Evolutionary conservation across 1,140 invertebrate genomes (phyloP).

Genomic region (Rhagoletis pomonella): DNA sequence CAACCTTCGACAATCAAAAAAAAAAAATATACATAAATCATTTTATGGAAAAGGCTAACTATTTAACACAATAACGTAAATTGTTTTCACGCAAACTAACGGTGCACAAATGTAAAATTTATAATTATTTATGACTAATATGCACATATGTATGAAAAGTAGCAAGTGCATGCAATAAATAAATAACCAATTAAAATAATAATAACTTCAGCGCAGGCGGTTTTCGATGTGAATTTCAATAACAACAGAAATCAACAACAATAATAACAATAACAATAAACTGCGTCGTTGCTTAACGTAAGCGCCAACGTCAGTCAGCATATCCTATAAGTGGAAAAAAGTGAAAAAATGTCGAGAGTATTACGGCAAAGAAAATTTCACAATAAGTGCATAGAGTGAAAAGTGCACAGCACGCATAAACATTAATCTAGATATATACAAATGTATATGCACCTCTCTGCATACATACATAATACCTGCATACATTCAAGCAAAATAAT

Average conservation of each 20-base stretch:
- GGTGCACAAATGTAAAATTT: neutral
- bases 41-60: too few relatives aligned
- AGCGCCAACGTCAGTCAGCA: conserved; percentile 15
- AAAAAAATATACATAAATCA: neutral
- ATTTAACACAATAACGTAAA: neutral
- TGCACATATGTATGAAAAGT: neutral
- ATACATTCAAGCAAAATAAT: conserved; percentile 16
- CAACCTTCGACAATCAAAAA: neutral
- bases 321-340: too few relatives aligned
- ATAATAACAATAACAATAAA: conserved; percentile 14
- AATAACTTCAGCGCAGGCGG: conserved; percentile 11
- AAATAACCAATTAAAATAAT: conserved; percentile 15
- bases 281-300: conserved; percentile 7
- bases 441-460: neutral
- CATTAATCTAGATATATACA: neutral
- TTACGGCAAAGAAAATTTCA: neutral
- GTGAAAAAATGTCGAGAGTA: too few relatives aligned
- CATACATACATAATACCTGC: neutral
- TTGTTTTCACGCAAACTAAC: neutral
- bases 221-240: conserved; percentile 1
- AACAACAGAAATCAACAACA: conserved; percentile 6
- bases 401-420: conserved; percentile 1
- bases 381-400: neutral
- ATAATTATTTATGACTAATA: conserved; percentile 16
- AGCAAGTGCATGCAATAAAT: too few relatives aligned